phyloP scores from a whole-genome alignment of 1,140 invertebrate genomes.

The Drosophila equinoxialis region DNA sequence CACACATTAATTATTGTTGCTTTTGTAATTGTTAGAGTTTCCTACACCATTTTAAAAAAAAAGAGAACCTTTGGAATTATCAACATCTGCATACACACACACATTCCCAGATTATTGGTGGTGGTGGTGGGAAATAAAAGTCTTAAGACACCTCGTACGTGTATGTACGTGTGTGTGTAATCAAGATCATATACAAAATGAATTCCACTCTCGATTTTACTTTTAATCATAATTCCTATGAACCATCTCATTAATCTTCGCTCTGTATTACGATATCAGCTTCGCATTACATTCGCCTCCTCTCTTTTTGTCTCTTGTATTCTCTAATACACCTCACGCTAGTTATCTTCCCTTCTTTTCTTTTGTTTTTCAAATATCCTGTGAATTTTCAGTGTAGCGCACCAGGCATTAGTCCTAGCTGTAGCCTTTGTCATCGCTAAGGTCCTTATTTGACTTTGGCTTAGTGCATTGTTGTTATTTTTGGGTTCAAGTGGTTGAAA shows the following conservation, averaged over 20 bases:
- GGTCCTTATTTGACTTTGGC: slow-evolving; percentile 12
- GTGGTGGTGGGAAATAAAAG: slow-evolving; percentile 7
- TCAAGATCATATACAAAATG: slow-evolving; percentile 3
- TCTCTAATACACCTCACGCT: background rate
- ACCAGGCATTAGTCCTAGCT: slow-evolving; percentile 3
- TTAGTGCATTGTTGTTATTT: slow-evolving; percentile 1
- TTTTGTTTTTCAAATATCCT: slow-evolving; percentile 24
- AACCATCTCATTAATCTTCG: background rate
- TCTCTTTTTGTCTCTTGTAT: slow-evolving; percentile 14
- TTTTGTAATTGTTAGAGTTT: slow-evolving; percentile 53
- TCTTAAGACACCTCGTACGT: background rate
- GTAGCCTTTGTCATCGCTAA: background rate
- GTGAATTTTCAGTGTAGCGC: slow-evolving; percentile 23
- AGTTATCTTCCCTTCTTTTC: background rate
- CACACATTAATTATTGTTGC: slow-evolving; percentile 39
- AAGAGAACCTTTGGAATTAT: slow-evolving; percentile 46
- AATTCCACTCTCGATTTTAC: background rate
- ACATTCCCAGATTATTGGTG: slow-evolving; percentile 10
- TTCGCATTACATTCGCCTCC: background rate
- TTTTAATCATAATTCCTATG: background rate
- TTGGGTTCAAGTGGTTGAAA: slow-evolving; percentile 10
- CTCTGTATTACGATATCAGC: background rate
- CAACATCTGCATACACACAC: slow-evolving; percentile 48
- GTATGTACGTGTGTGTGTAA: background rate
- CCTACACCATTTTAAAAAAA: slow-evolving; percentile 65